Evolutionary conservation across 2,888 invertebrate species (phyloP), one percentile per base, ranked within the genome.

Genomic region (Apodemia duryi): DNA sequence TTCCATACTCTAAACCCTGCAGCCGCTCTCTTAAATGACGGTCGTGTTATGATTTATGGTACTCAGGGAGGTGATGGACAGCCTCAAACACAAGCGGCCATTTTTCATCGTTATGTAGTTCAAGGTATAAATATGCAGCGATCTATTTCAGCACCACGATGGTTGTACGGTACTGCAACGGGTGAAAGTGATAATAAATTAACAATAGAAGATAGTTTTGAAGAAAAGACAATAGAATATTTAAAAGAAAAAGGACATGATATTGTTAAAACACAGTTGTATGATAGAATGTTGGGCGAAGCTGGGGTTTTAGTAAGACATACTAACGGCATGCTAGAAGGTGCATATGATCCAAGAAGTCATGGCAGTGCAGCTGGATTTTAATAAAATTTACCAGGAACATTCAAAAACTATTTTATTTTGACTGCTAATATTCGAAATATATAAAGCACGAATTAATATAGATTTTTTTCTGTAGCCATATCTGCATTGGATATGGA

Each of bases 1-100:
- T 84, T 80, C 11, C 88, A 88, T 69, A 90, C 91, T 2, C 75
- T 90, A 43, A 91, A 86, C 64, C 84, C 88, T 13, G 86, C 89
- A 62, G 88, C 84, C 35, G 90, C 88, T 35, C 77, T 77, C 61
- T 73, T 91, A 29, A 75, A 80, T n/a, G 90, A 90, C 74, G 88
- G 89, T n/a, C 79, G 91, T 49, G 61, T 83, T 5, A 78, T 91
- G 74, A 63, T 91, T 41, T 90, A 88, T 68, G 91, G 91, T 1
- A 88, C 88, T 10, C 78, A 82, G 68, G 91, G 91, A 32, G 91
- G 90, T 7, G 89, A 91, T 70, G 90, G 89, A 0, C 91, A 91
- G 66, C 75, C 88, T 6, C 91, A 91, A 73, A 88, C 84, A 4
- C 91, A 91, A 76, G 83, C 90, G 32, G 84, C 87, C 0, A 78